phyloP scores from a whole-genome alignment of 2,113 vertebrate species.

The Riparia riparia region DNA sequence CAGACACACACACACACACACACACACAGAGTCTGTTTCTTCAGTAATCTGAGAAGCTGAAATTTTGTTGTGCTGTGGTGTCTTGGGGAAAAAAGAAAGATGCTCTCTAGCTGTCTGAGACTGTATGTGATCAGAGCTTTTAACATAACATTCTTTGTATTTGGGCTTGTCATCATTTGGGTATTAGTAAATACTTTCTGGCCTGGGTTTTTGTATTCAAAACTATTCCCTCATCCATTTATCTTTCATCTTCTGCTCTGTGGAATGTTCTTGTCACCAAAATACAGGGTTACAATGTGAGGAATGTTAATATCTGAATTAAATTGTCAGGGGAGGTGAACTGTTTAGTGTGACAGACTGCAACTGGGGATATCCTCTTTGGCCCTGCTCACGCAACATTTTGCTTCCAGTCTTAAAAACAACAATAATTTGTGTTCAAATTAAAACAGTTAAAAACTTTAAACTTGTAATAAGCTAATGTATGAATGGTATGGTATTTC shows the following conservation, averaged over 20 bases:
- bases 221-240: constrained; percentile 62
- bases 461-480: background rate
- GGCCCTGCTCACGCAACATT: background rate
- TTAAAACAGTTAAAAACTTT: background rate
- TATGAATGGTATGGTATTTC: background rate
- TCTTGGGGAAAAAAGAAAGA: background rate
- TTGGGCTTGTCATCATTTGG: constrained; percentile 61
- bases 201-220: constrained; percentile 68
- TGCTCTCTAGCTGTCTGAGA: constrained; percentile 1
- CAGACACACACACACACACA: background rate
- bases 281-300: constrained; percentile 66
- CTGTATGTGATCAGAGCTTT: constrained; percentile 22
- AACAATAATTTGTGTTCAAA: background rate
- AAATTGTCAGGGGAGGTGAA: constrained; percentile 64
- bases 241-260: constrained; percentile 72
- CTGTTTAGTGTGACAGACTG: constrained; percentile 45
- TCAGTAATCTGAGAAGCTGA: constrained; percentile 35
- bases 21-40: background rate
- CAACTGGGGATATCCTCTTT: constrained; percentile 37
- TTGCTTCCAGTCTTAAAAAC: background rate
- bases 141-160: constrained; percentile 63
- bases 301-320: constrained; percentile 78
- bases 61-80: background rate
- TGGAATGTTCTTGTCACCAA: constrained; percentile 75
- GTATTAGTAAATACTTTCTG: constrained; percentile 68